Evolutionary conservation across 2,797 vertebrate genomes (phyloP), one percentile per base, ranked within the genome.

Genomic region (Tarsius wallacei): DNA sequence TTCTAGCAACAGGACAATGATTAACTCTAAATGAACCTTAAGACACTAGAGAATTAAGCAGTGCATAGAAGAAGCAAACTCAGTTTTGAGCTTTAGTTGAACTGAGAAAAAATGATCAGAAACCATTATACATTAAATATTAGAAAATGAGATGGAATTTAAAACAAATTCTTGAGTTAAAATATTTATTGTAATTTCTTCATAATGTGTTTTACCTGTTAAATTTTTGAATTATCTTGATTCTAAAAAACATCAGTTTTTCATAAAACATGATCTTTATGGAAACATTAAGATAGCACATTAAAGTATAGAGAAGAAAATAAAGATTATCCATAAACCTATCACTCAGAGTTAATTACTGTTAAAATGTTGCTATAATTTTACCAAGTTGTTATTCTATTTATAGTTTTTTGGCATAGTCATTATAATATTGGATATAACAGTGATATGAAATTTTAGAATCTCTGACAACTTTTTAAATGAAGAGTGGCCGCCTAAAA

Each of bases 91-190:
- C 28, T 87, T 15, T 71, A 77, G 14, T 68, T 93, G 9, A 4
- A 74, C 57, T 96, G 47, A 80, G 36, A 83, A 49, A 63, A 80
- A 88, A 95, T 80, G 28, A 36, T 66, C 49, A 88, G 14, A 36
- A 4, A n/a, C 10, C 53, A 12, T 64, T 86, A 26, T 61, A 83
- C 74, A 91, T 68, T 57, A 74, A 73, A 86, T 91, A 73, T 93
- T 59, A 82, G 76, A 73, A 68, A 93, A 73, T 8, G n/a, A 73
- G 13, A 90, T 11, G 22, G 33, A 95, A 22, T 97, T 90, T 93
- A 80, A 28, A 47, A 93, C 64, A 94, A 96, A 93, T 47, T n/a
- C 26, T 78, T 42, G 47, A 76, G 8, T 10, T 89, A 87, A 93
- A 90, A 97, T 70, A 70, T 71, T 73, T 14, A 61, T 77, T 36